Evolutionary conservation across 2,888 invertebrate species (phyloP).

Genomic region (Epirrhoe alternata): DNA sequence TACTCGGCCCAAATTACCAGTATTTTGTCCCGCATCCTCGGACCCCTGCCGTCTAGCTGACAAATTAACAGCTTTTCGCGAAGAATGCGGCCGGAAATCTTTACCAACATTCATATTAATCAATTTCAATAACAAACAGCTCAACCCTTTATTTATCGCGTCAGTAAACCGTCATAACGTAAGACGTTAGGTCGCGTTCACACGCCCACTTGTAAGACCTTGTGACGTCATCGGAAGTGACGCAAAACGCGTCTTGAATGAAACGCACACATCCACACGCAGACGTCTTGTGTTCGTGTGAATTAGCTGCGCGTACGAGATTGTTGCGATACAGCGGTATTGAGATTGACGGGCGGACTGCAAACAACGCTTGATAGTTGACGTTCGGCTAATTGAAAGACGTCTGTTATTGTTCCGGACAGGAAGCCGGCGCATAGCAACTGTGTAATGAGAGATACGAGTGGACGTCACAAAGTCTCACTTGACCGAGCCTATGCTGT

Average conservation of each 20-base stretch:
- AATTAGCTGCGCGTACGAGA: conserved; percentile 71
- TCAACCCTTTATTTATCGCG: conserved; percentile 69
- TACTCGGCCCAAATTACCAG: conserved; percentile 80
- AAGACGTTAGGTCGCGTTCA: conserved; percentile 67
- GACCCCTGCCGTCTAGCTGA: conserved; percentile 62
- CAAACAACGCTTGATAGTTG: conserved; percentile 63
- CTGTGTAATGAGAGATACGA: conserved; percentile 60
- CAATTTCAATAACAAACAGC: conserved; percentile 27
- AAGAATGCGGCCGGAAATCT: conserved; percentile 46
- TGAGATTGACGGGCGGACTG: conserved; percentile 70
- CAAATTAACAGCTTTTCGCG: conserved; percentile 63
- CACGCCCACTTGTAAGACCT: conserved; percentile 77
- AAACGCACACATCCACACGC: conserved; percentile 69
- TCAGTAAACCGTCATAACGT: conserved; percentile 70
- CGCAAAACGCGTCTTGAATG: conserved; percentile 79
- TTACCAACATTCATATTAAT: conserved; percentile 37
- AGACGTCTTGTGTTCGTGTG: conserved; percentile 54
- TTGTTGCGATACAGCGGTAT: conserved; percentile 62
- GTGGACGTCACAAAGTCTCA: conserved; percentile 68
- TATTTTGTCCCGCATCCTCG: conserved; percentile 79
- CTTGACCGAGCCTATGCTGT: conserved; percentile 67
- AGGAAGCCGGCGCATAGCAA: conserved; percentile 52
- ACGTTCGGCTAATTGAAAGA: conserved; percentile 70
- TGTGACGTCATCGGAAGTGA: conserved; percentile 77
- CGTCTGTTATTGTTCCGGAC: conserved; percentile 64